Conservation (phyloP, 1,140 invertebrate species). For the Phortica variegata region DNA sequence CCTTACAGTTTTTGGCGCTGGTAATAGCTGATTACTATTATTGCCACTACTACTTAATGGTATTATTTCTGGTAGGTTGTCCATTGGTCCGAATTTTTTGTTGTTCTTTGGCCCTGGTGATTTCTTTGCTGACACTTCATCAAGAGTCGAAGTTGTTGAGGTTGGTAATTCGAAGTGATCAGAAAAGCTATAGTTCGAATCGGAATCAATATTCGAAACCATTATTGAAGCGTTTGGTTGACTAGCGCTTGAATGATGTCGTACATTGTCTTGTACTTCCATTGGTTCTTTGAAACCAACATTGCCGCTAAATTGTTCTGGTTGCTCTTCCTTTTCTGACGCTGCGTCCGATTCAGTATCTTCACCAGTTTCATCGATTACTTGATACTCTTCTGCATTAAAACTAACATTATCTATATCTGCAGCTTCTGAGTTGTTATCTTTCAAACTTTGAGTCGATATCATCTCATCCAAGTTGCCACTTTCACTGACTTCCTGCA, state of each 20-base stretch:
- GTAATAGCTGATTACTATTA: constrained; percentile 6
- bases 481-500: constrained; percentile 16
- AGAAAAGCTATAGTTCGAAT: constrained; percentile 55
- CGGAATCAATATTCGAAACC: constrained; percentile 36
- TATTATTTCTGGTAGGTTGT: constrained; percentile 39
- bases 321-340: constrained; percentile 14
- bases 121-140: background rate
- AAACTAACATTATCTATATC: background rate
- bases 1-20: constrained; percentile 4
- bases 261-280: background rate
- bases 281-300: constrained; percentile 2
- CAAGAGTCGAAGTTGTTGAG: constrained; percentile 23
- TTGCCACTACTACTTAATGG: constrained; percentile 19
- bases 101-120: background rate
- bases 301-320: constrained; percentile 20
- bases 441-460: too few species aligned
- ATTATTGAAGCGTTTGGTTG: background rate
- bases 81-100: constrained; percentile 17
- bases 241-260: too few species aligned
- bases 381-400: background rate
- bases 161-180: constrained; percentile 48
- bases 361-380: background rate
- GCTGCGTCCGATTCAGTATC: background rate
- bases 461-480: background rate
- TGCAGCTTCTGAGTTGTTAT: background rate